Conservation (phyloP, 2,888 invertebrate genomes). For the Ceratothoa steindachneri region DNA sequence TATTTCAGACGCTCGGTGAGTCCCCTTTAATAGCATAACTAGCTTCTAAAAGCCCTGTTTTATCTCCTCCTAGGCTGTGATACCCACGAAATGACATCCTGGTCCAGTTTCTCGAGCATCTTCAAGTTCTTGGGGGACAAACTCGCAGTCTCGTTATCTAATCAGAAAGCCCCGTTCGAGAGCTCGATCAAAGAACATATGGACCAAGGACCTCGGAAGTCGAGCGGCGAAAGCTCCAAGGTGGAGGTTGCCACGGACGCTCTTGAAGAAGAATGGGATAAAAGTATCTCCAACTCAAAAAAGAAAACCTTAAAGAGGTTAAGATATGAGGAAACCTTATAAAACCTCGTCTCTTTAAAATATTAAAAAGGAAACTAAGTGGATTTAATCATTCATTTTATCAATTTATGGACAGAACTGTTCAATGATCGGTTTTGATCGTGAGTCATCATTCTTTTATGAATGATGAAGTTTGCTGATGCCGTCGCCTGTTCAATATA, state of each 20-base stretch:
- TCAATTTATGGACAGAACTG: too few relatives aligned
- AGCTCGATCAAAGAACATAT: not conserved
- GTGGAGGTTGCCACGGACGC: not conserved
- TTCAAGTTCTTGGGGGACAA: constrained; percentile 34
- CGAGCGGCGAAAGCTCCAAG: not conserved
- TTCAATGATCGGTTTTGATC: too few relatives aligned
- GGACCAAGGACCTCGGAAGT: not conserved
- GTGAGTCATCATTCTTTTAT: too few relatives aligned
- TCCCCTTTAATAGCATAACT: too few relatives aligned
- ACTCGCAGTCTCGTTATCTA: constrained; percentile 3
- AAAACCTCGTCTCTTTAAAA: too few relatives aligned
- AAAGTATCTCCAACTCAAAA: not conserved
- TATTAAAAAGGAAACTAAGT: too few relatives aligned
- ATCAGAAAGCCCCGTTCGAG: not conserved
- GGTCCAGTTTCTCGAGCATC: constrained; percentile 33
- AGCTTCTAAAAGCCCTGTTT: too few relatives aligned
- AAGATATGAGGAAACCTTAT: not conserved
- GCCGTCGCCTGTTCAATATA: too few relatives aligned
- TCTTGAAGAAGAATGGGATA: not conserved
- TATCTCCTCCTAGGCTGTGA: too few relatives aligned
- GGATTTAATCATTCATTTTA: too few relatives aligned
- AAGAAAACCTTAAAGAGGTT: not conserved
- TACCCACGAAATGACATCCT: constrained; percentile 39
- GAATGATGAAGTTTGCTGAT: too few relatives aligned
- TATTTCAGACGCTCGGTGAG: too few relatives aligned